Base-by-base conservation (phyloP, 2,888 invertebrate species). In the Scaptomyza caliginosa region DNA sequence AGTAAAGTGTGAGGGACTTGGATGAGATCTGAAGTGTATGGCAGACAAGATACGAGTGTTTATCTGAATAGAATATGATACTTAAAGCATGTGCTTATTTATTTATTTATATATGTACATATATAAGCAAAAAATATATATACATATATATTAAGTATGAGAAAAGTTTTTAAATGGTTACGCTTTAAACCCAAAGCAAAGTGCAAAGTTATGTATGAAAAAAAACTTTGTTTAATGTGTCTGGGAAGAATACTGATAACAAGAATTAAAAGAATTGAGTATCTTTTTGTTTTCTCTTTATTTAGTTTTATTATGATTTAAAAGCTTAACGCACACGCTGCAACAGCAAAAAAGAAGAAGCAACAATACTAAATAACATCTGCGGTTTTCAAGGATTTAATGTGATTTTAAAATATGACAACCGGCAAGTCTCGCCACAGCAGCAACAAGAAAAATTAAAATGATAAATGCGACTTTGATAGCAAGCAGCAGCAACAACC, bases 351-450 rank as follows among this genome's bases (percentile, higher is more conserved):
- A n/a, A n/a, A n/a, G n/a, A n/a, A n/a, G n/a, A n/a, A n/a, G n/a
- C n/a, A 45, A 57, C 16, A 60, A 67, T 40, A 57, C 66, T 64
- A 70, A 70, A 57, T 48, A 62, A 36, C 64, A 59, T 66, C 16
- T 85, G 67, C 70, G 69, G 32, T 65, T 54, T 68, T 70, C 70
- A 73, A 79, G 88, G 74, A 51, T 69, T 82, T 67, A 71, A 71
- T 74, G 65, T 87, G 86, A 79, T 86, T 87, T 79, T 67, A 62
- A 83, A 79, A 67, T 75, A 67, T 86, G 83, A 73, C 72, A 67
- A 74, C 60, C 54, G 55, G 69, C 58, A 62, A 67, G 39, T 51
- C 45, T 32, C 8, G 36, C 36, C 38, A 48, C 68, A 58, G 8
- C 50, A 70, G 62, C 78, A 45, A 56, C 63, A 75, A n/a, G n/a